Conservation (phyloP, 2,888 invertebrate species). For the Caenorhabditis japonica region DNA sequence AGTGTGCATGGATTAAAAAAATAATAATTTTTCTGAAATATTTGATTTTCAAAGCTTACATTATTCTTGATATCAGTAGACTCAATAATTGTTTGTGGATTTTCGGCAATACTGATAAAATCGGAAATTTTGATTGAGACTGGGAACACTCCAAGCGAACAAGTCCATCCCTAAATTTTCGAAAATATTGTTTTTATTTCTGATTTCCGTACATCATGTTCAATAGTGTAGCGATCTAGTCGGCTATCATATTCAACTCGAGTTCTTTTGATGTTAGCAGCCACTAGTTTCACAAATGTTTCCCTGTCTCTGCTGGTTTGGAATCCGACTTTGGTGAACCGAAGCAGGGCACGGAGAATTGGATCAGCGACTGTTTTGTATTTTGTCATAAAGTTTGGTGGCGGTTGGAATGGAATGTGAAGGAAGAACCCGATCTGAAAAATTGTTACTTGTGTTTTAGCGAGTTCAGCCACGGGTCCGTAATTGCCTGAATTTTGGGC, state of each 20-base stretch:
- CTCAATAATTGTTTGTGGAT: conserved; percentile 58
- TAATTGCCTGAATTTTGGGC: too few relatives aligned
- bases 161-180: conserved; percentile 61
- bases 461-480: too few relatives aligned
- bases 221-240: conserved; percentile 65
- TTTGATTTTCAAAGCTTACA: conserved; percentile 6
- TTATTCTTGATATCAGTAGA: conserved; percentile 62
- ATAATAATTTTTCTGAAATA: background rate
- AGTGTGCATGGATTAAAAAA: background rate
- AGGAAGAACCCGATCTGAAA: conserved; percentile 71
- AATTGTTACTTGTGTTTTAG: too few relatives aligned
- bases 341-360: conserved; percentile 66
- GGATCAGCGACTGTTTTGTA: conserved; percentile 68
- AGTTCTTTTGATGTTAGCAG: conserved; percentile 58
- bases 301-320: conserved; percentile 72
- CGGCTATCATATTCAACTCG: conserved; percentile 64
- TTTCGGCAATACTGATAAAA: conserved; percentile 64
- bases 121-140: conserved; percentile 74
- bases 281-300: conserved; percentile 65
- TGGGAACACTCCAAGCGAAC: conserved; percentile 73
- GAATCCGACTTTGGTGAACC: conserved; percentile 74
- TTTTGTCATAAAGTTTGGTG: conserved; percentile 71
- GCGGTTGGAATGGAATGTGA: conserved; percentile 73
- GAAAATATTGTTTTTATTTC: background rate
- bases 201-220: conserved; percentile 58